These are phyloP conservation scores for Microplitis deprimator DNA, from an alignment of 2,888 invertebrate species.

Conservation along the genomic window DNA sequence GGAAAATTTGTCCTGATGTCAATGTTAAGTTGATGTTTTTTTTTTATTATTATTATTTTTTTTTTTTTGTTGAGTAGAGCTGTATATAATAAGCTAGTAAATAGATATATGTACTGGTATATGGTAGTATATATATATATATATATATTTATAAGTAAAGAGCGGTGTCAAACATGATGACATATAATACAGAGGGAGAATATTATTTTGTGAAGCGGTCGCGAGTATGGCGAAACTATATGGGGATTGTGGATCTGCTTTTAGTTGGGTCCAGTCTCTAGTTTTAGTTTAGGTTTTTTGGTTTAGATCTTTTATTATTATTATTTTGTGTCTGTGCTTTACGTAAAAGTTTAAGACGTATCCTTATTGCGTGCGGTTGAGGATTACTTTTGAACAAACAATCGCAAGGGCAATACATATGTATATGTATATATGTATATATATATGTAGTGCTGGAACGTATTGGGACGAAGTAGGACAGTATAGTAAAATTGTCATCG, in stretches of 20 bases:
- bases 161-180: conserved; percentile 43
- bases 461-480: conserved; percentile 42
- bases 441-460: conserved; percentile 43
- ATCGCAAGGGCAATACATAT: conserved; percentile 65
- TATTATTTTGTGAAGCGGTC: conserved; percentile 17
- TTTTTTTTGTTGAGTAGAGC: background rate
- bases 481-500: conserved; percentile 54
- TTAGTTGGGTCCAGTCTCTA: conserved; percentile 16
- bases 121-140: background rate
- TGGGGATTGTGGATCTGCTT: conserved; percentile 8
- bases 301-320: background rate
- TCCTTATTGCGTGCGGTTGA: conserved; percentile 51
- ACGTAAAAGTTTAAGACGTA: background rate
- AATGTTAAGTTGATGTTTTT: conserved; percentile 31
- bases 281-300: background rate
- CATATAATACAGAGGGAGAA: conserved; percentile 27
- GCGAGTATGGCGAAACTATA: background rate
- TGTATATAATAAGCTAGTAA: no score
- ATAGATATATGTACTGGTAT: conserved; percentile 14
- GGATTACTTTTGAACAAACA: conserved; percentile 66
- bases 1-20: conserved; percentile 70
- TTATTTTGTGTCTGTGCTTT: background rate
- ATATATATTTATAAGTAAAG: background rate
- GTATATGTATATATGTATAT: no score
- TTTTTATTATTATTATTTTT: background rate